These are phyloP conservation scores for Aleadryas rufinucha DNA, from an alignment of 2,113 vertebrate genomes.

Conservation along the genomic window DNA sequence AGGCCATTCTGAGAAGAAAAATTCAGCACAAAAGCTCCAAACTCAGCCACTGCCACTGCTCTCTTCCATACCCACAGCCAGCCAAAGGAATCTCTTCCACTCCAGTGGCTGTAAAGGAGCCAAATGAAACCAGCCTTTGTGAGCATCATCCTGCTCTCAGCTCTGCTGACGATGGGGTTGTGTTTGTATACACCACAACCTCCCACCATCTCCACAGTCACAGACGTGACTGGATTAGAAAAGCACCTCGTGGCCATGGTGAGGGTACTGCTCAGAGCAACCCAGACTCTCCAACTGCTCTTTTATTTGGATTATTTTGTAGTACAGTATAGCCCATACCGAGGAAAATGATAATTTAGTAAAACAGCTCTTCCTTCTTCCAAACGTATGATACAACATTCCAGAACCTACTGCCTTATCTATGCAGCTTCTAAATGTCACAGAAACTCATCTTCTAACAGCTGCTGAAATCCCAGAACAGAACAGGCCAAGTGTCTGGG, in stretches of 20 bases:
- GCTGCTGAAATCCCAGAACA: background rate
- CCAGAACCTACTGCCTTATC: background rate
- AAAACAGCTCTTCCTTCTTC: background rate
- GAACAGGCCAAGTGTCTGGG: background rate
- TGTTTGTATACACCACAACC: background rate
- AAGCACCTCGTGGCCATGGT: slow-evolving; percentile 11
- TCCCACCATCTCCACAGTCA: background rate
- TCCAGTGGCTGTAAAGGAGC: background rate
- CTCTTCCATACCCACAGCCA: background rate
- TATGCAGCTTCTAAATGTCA: background rate
- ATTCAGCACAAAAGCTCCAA: background rate
- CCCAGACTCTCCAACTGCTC: background rate
- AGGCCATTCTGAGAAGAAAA: background rate
- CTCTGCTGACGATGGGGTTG: background rate
- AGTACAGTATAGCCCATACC: background rate
- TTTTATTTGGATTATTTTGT: background rate
- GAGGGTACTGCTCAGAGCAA: background rate
- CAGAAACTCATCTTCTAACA: background rate
- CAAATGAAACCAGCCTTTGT: background rate
- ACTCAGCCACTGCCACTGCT: background rate
- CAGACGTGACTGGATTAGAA: background rate
- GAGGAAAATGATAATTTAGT: background rate
- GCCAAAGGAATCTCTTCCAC: background rate
- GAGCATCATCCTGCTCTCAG: background rate
- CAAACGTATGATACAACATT: background rate